Conservation (phyloP, 2,113 vertebrate genomes). For the Scomber japonicus region DNA sequence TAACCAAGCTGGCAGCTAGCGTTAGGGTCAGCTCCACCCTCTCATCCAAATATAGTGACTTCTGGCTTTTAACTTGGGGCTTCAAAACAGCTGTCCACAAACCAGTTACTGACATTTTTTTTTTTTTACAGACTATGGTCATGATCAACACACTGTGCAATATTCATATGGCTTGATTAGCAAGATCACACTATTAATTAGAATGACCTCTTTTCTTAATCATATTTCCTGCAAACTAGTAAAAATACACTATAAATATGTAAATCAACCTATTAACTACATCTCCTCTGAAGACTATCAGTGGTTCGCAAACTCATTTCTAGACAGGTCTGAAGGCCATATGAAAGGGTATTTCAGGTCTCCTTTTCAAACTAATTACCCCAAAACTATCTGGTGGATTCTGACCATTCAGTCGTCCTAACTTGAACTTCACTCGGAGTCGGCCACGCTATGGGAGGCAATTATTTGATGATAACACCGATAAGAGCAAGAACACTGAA, state of each 20-base stretch:
- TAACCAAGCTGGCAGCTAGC: too few species aligned
- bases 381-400: background rate
- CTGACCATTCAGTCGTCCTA: background rate
- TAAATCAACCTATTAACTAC: background rate
- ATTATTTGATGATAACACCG: conserved; percentile 55
- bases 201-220: background rate
- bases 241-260: background rate
- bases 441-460: conserved; percentile 41
- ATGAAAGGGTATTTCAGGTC: background rate
- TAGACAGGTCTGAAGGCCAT: background rate
- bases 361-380: background rate
- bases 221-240: background rate
- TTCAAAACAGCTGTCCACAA: too few species aligned
- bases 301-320: background rate
- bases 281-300: background rate
- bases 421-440: conserved; percentile 11
- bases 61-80: too few species aligned
- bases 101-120: too few species aligned
- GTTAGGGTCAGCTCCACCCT: too few species aligned
- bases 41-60: too few species aligned
- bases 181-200: too few species aligned
- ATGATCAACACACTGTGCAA: too few species aligned
- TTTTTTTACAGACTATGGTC: too few species aligned
- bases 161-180: too few species aligned
- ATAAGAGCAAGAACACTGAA: conserved; percentile 32